Evolutionary conservation across 2,797 vertebrate genomes (phyloP).

Genomic region (Gallinago solitaria): DNA sequence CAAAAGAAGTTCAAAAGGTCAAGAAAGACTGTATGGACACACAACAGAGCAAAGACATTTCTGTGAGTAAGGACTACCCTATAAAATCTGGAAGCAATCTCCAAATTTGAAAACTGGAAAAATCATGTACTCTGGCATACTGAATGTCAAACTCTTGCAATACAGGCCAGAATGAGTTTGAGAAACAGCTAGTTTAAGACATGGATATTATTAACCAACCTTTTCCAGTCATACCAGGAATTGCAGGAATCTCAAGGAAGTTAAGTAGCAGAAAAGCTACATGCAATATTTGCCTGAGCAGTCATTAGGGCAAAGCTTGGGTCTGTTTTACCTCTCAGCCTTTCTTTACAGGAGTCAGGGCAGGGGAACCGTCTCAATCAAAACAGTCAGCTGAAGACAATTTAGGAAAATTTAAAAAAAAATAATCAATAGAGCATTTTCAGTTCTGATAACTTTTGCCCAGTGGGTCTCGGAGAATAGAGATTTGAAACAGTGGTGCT

Average conservation of each 20-base stretch:
- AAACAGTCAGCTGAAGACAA: background rate
- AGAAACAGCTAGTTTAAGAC: background rate
- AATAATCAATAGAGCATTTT: background rate
- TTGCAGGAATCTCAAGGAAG: background rate
- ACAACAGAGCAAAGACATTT: background rate
- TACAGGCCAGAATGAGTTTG: background rate
- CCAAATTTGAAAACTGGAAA: background rate
- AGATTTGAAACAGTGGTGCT: background rate
- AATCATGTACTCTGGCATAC: background rate
- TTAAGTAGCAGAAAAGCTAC: background rate
- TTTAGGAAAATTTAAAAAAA: background rate
- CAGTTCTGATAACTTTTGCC: background rate
- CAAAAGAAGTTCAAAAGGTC: background rate
- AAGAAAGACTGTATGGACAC: background rate
- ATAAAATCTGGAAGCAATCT: background rate
- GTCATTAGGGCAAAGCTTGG: background rate
- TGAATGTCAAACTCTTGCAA: background rate
- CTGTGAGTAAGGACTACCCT: background rate
- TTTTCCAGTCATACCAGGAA: background rate
- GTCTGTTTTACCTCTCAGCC: background rate
- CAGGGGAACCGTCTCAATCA: background rate
- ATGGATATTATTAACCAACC: background rate
- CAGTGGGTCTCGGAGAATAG: background rate
- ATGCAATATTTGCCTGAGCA: background rate
- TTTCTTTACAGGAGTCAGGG: background rate